phyloP scores from a whole-genome alignment of 1,140 invertebrate species.

The Cydia pomonella region DNA sequence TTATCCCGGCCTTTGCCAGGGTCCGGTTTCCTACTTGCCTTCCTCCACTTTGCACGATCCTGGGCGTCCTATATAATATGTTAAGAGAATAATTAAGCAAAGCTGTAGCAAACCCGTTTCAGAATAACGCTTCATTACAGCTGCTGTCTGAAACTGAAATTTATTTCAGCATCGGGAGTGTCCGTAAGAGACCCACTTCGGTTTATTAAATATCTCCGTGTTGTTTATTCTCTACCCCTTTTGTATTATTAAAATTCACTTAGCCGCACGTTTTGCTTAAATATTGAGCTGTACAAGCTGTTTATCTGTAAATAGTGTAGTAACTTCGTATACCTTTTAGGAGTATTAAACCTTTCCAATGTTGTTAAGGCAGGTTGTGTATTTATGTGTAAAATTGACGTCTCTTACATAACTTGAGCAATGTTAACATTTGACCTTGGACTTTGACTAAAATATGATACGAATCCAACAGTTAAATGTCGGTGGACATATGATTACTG shows the following conservation, averaged over 20 bases:
- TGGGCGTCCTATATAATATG: background rate
- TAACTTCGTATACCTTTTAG: background rate
- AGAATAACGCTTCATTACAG: conserved; percentile 12
- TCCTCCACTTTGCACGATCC: too few species aligned
- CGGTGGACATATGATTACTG: too few species aligned
- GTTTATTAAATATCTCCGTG: conserved; percentile 8
- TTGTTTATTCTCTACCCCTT: background rate
- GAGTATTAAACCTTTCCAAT: background rate
- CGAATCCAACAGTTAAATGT: too few species aligned
- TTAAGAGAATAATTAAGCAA: background rate
- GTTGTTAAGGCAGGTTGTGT: too few species aligned
- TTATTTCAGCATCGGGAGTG: conserved; percentile 19
- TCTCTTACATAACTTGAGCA: too few species aligned
- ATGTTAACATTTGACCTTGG: too few species aligned
- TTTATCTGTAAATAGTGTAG: background rate
- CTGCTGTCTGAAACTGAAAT: conserved; percentile 11
- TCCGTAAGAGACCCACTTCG: conserved; percentile 13
- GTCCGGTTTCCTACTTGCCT: too few species aligned
- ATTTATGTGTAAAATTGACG: too few species aligned
- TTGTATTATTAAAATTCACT: conserved; percentile 7
- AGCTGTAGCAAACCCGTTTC: background rate
- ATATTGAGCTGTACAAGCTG: background rate
- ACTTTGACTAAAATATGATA: too few species aligned
- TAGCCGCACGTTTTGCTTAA: background rate
- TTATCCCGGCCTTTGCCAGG: too few species aligned